These are phyloP conservation scores for Aphaenogaster rudis DNA, from an alignment of 1,140 invertebrate genomes.

Conservation along the genomic window DNA sequence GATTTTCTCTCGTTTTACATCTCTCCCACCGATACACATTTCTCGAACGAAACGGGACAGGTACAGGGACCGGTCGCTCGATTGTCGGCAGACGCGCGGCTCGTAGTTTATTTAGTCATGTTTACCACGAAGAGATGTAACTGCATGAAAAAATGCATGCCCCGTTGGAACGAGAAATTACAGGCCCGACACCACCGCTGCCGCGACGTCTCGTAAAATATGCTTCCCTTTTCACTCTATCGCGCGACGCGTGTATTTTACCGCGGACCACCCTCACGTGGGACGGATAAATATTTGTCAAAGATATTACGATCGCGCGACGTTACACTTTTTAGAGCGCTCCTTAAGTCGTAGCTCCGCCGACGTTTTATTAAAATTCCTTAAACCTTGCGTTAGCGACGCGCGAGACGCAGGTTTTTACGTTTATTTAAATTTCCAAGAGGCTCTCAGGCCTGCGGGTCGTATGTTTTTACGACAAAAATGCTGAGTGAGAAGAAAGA, in stretches of 20 bases:
- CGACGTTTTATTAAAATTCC: constrained; percentile 53
- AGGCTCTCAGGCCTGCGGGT: background rate
- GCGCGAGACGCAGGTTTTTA: background rate
- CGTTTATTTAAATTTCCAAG: constrained; percentile 56
- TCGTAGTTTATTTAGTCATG: constrained; percentile 46
- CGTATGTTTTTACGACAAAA: constrained; percentile 20
- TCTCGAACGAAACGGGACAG: constrained; percentile 10
- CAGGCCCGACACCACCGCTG: background rate
- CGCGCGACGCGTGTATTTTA: constrained; percentile 11
- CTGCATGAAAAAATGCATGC: constrained; percentile 46
- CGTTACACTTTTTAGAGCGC: constrained; percentile 39
- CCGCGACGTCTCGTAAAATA: constrained; percentile 35
- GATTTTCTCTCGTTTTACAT: constrained; percentile 24
- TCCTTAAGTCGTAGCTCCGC: constrained; percentile 41
- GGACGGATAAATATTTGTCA: constrained; percentile 51
- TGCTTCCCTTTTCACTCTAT: constrained; percentile 45
- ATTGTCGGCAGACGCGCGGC: constrained; percentile 5
- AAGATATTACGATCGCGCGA: constrained; percentile 57
- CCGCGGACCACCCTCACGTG: background rate
- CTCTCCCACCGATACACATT: background rate
- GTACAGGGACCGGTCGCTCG: background rate
- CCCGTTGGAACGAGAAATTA: constrained; percentile 41
- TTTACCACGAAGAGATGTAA: constrained; percentile 44
- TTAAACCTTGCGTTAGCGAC: constrained; percentile 46
- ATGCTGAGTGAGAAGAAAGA: background rate